A percentile compares a stretch with the other conserved stretches of the same genome.
These are phyloP conservation scores for Clavelina lepadiformis DNA, from an alignment of 23 tunicate genomes.

Conservation along the genomic window DNA sequence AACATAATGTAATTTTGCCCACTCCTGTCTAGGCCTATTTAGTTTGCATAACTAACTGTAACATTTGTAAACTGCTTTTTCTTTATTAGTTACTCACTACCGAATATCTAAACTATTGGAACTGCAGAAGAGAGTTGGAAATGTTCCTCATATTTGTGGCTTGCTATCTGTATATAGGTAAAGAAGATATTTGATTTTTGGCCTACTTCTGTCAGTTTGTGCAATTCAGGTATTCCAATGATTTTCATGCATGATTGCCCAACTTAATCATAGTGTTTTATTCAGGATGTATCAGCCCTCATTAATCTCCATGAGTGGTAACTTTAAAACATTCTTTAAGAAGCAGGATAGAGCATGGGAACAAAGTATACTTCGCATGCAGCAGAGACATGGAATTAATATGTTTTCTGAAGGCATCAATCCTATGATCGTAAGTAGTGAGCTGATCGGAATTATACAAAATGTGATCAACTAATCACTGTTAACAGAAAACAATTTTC, in stretches of 20 bases:
- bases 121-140: conserved; percentile 38
- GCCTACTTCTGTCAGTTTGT: too few relatives aligned
- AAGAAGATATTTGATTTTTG: too few relatives aligned
- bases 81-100: conserved; percentile 25
- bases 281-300: conserved; percentile 62
- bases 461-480: too few relatives aligned
- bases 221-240: background rate
- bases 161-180: conserved; percentile 40
- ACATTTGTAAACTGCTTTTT: too few relatives aligned
- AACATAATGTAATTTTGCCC: too few relatives aligned
- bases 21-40: background rate
- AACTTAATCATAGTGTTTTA: background rate
- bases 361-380: conserved; percentile 15
- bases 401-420: conserved; percentile 27
- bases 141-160: conserved; percentile 33
- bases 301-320: conserved; percentile 32
- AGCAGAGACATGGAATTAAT: conserved; percentile 36
- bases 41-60: too few relatives aligned
- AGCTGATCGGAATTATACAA: too few relatives aligned
- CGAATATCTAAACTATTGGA: conserved; percentile 30
- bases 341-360: conserved; percentile 42
- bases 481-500: too few relatives aligned
- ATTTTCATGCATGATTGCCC: background rate
- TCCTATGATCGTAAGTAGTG: too few relatives aligned
- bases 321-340: conserved; percentile 27